Conservation (phyloP, 2,888 invertebrate species). For the Xylota sylvarum region DNA sequence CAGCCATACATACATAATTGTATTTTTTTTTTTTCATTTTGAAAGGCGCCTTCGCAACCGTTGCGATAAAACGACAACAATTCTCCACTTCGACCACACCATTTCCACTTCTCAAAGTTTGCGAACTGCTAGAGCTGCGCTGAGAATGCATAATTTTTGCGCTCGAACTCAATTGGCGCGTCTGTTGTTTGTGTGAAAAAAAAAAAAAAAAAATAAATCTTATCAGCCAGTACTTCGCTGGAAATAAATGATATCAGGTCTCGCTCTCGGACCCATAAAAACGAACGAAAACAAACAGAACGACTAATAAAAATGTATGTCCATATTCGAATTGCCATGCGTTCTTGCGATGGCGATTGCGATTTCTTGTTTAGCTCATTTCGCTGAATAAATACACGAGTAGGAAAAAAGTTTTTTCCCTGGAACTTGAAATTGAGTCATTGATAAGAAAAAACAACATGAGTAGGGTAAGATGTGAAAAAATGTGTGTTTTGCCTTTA, state of each 20-base stretch:
- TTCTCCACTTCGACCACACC: not conserved
- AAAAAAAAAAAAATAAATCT: not conserved
- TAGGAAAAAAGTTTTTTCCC: slow-evolving; percentile 25
- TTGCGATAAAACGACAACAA: slow-evolving; percentile 1
- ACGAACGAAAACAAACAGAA: slow-evolving; percentile 33
- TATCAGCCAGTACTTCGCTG: slow-evolving; percentile 59
- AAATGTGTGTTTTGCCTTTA: slow-evolving; percentile 2
- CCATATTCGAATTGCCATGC: slow-evolving; percentile 22
- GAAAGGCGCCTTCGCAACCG: not conserved
- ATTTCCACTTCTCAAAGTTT: not conserved
- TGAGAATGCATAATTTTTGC: slow-evolving; percentile 42
- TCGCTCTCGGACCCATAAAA: slow-evolving; percentile 29
- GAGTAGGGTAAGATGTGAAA: slow-evolving; percentile 29
- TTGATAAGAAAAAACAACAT: slow-evolving; percentile 54
- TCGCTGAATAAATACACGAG: slow-evolving; percentile 48
- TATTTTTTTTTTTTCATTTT: not conserved
- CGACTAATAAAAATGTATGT: slow-evolving; percentile 24
- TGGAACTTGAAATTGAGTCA: slow-evolving; percentile 66
- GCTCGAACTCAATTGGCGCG: slow-evolving; percentile 45
- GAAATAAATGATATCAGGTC: slow-evolving; percentile 60
- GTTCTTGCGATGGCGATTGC: slow-evolving; percentile 48
- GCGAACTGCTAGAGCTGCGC: not conserved
- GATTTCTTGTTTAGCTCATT: slow-evolving; percentile 58
- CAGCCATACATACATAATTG: not conserved
- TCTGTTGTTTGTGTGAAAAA: slow-evolving; percentile 43